Conservation (phyloP, 2,888 invertebrate species). For the Cyclophora albipunctata region DNA sequence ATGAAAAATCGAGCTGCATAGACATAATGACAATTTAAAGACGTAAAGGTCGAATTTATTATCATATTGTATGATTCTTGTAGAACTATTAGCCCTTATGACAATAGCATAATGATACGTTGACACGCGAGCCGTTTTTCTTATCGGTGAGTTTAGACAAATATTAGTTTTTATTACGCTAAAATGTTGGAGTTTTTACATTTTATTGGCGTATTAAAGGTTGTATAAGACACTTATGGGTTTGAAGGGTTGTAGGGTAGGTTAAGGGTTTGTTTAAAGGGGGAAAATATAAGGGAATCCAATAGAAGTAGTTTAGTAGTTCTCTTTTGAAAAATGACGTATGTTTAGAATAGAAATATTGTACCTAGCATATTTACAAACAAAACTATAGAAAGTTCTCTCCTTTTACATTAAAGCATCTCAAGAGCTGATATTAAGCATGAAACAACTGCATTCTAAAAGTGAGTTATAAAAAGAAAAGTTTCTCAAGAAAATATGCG, state of each 20-base stretch:
- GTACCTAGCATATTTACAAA: not conserved
- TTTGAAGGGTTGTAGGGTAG: not conserved
- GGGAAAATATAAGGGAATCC: too few relatives aligned
- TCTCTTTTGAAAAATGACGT: too few relatives aligned
- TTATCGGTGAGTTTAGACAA: constrained; percentile 34
- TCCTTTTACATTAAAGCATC: not conserved
- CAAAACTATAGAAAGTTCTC: not conserved
- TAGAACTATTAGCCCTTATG: constrained; percentile 72
- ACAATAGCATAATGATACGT: constrained; percentile 64
- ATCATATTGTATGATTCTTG: constrained; percentile 73
- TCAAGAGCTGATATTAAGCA: too few relatives aligned
- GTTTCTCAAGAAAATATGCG: too few relatives aligned
- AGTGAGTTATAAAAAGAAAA: too few relatives aligned
- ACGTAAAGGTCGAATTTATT: constrained; percentile 73
- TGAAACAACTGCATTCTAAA: too few relatives aligned
- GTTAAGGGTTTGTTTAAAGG: too few relatives aligned
- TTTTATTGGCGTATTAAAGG: constrained; percentile 15
- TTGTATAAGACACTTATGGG: constrained; percentile 12
- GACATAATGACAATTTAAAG: constrained; percentile 73
- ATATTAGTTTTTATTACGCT: constrained; percentile 23
- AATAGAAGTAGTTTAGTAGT: too few relatives aligned
- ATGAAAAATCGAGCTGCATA: constrained; percentile 46
- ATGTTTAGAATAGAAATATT: too few relatives aligned
- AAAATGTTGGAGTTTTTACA: constrained; percentile 17
- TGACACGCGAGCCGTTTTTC: constrained; percentile 64